Base-by-base conservation (phyloP, 2,113 vertebrate species). In the Cyanoramphus novaezelandiae region DNA sequence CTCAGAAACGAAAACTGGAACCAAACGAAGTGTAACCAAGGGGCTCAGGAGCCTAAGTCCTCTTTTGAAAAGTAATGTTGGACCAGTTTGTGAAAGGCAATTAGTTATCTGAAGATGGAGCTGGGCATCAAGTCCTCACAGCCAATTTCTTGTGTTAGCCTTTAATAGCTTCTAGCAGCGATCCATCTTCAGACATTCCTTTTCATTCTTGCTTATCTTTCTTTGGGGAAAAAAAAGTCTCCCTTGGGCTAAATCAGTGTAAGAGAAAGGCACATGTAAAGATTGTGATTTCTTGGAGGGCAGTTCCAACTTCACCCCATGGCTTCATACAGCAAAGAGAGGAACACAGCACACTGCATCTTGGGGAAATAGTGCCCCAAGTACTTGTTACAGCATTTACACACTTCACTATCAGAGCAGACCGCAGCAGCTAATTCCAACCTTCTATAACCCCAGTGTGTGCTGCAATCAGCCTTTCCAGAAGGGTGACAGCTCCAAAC, bases 361-460 rank as follows among this genome's bases (percentile, higher is more conserved):
- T 11, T 1, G 33, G 86, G 75, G 52, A 82, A 69, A n/a, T 0
- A 5, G 53, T 0, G 7, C 74, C 19, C 47, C 68, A 8, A 11
- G 37, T 3, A 3, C 71, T 27, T 3, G 8, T 0, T 59, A 7
- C n/a, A 50, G 50, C 57, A 24, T 2, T 68, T 16, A 37, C 11
- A 57, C 52, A 2, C 71, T 27, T 17, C 9, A 12, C 25, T 43
- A 10, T 28, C 60, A 10, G 18, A 83, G 55, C 81, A 37, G 9
- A 82, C 13, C 15, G 3, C 0, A 11, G 79, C 88, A 77, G 59
- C 23, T 16, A 33, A 18, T 86, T 2, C 75, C 82, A 55, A 88
- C 95, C 86, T 96, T 86, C 39, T 11, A n/a, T n/a, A 82, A 49
- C 47, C 37, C 14, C 85, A 44, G 23, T 0, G 25, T 13, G 46